Conservation (phyloP, 2,113 vertebrate species). For the Trematomus loennbergii region DNA sequence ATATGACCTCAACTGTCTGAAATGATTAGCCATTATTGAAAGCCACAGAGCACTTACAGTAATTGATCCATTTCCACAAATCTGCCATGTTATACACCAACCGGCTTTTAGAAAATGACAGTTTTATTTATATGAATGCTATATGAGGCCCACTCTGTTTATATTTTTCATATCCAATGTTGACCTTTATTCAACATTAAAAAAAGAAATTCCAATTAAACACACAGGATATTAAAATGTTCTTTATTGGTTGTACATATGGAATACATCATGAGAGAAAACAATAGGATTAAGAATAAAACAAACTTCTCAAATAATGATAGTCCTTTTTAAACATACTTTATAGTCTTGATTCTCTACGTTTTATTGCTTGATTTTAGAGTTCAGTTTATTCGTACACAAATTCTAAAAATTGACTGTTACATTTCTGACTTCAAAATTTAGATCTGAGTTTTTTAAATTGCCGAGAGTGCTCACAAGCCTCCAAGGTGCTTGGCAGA, state of each 20-base stretch:
- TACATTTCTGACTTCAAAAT: neutral
- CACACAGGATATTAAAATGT: conserved; percentile 39
- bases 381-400: neutral
- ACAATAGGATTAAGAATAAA: neutral
- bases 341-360: neutral
- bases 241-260: conserved; percentile 64
- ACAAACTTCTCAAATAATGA: neutral
- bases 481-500: conserved; percentile 88
- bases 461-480: conserved; percentile 72
- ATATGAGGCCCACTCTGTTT: neutral
- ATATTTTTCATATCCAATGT: neutral
- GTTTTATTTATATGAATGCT: conserved; percentile 32
- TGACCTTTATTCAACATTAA: conserved; percentile 12
- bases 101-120: conserved; percentile 39
- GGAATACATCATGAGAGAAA: neutral
- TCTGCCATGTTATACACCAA: conserved; percentile 40
- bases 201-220: conserved; percentile 21
- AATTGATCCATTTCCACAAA: conserved; percentile 69
- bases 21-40: conserved; percentile 62
- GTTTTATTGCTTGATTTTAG: neutral
- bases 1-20: conserved; percentile 52
- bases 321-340: neutral
- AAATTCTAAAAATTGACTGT: neutral
- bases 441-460: neutral
- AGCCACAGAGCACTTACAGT: conserved; percentile 66